These are phyloP conservation scores for Drosophila biarmipes DNA, from an alignment of 1,140 invertebrate species.

Conservation along the genomic window DNA sequence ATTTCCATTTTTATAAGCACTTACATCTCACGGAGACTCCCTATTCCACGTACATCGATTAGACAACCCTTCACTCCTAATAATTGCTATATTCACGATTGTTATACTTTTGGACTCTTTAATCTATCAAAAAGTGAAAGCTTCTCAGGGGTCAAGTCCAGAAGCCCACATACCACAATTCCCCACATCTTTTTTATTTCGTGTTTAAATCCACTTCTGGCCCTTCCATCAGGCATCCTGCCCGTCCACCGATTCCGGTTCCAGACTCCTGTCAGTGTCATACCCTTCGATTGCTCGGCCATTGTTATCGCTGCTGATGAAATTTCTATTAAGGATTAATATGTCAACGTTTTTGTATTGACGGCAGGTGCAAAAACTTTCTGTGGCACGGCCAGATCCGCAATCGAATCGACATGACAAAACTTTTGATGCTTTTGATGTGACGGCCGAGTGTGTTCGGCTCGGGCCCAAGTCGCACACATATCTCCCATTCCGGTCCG, in stretches of 20 bases:
- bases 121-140: not conserved
- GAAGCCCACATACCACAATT: not conserved
- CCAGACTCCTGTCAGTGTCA: slow-evolving; percentile 42
- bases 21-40: too few species aligned
- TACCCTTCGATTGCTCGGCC: slow-evolving; percentile 28
- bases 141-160: not conserved
- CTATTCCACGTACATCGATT: too few species aligned
- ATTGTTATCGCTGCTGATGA: slow-evolving; percentile 54
- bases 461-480: not conserved
- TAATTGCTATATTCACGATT: too few species aligned
- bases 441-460: slow-evolving; percentile 60
- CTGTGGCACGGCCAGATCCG: slow-evolving; percentile 36
- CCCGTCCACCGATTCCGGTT: slow-evolving; percentile 11
- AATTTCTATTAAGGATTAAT: slow-evolving; percentile 81
- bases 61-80: too few species aligned
- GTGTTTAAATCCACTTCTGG: not conserved
- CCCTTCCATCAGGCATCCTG: slow-evolving; percentile 2
- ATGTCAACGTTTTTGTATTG: slow-evolving; percentile 70
- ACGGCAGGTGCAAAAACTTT: slow-evolving; percentile 68
- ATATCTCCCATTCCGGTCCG: not conserved
- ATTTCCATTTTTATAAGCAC: too few species aligned
- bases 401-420: slow-evolving; percentile 70
- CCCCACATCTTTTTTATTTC: not conserved
- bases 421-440: slow-evolving; percentile 77
- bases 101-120: too few species aligned